Evolutionary conservation across 2,888 invertebrate species (phyloP).

Genomic region (Netelia inedita): DNA sequence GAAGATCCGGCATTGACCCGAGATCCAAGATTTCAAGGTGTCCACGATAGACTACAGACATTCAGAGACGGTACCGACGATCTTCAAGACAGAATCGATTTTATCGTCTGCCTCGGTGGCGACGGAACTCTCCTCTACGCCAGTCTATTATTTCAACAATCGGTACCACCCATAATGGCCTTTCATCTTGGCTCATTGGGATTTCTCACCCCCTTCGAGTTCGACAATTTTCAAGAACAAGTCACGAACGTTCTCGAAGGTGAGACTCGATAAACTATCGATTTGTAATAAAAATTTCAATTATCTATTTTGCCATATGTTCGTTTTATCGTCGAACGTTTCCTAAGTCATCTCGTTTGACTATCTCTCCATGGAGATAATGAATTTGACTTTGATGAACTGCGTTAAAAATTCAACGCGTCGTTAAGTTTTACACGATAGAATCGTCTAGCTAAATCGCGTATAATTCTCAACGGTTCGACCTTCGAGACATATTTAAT

Average conservation of each 20-base stretch:
- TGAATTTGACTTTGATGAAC: no score
- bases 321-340: no score
- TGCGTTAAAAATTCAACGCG: no score
- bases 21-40: constrained; percentile 90
- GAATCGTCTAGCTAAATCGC: no score
- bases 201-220: constrained; percentile 97
- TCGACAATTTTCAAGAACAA: constrained; percentile 97
- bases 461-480: no score
- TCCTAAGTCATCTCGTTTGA: no score
- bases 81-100: constrained; percentile 97
- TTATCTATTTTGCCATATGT: not conserved
- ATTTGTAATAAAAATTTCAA: constrained; percentile 17
- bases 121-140: constrained; percentile 99
- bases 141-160: constrained; percentile 97
- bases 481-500: no score
- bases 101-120: constrained; percentile 98
- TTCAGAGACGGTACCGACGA: constrained; percentile 96
- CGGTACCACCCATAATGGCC: constrained; percentile 99
- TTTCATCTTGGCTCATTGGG: constrained; percentile 98
- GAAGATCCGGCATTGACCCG: constrained; percentile 92
- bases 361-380: no score
- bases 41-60: constrained; percentile 95
- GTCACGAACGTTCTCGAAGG: constrained; percentile 97
- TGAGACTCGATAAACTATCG: constrained; percentile 78
- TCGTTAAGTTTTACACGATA: no score